These are phyloP conservation scores for Caenorhabditis tropicalis DNA, from an alignment of 1,140 invertebrate species.

Conservation along the genomic window DNA sequence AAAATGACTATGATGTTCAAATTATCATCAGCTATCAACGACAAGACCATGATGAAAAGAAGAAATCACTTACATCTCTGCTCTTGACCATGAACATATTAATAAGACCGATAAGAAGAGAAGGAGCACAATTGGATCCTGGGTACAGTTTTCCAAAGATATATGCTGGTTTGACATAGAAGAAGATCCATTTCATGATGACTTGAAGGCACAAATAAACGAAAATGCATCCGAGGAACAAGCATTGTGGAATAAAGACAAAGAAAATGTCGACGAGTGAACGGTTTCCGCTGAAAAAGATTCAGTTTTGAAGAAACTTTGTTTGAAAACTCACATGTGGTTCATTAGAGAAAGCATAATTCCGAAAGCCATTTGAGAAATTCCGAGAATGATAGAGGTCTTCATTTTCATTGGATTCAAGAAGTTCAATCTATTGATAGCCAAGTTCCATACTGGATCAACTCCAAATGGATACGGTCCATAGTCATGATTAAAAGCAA, in stretches of 20 bases:
- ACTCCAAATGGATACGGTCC: conserved; percentile 73
- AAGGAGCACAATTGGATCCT: conserved; percentile 75
- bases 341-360: conserved; percentile 87
- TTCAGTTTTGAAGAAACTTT: not conserved
- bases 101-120: conserved; percentile 77
- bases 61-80: conserved; percentile 24
- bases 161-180: conserved; percentile 77
- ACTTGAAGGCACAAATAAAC: conserved; percentile 80
- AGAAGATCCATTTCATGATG: conserved; percentile 85
- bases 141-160: conserved; percentile 54
- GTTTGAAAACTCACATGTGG: conserved; percentile 79
- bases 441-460: conserved; percentile 77
- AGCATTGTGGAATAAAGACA: conserved; percentile 90
- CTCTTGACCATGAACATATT: conserved; percentile 76
- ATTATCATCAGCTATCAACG: too few relatives aligned
- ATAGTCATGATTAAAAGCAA: conserved; percentile 43
- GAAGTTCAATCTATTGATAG: conserved; percentile 93
- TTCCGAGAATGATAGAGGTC: conserved; percentile 92
- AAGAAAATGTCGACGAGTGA: conserved; percentile 79
- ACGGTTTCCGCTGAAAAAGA: conserved; percentile 59
- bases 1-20: too few relatives aligned
- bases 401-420: conserved; percentile 99
- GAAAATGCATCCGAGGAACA: conserved; percentile 89
- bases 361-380: conserved; percentile 95
- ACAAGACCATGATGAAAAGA: too few relatives aligned